Evolutionary conservation across 2,113 vertebrate genomes (phyloP).

Genomic region (Euleptes europaea): DNA sequence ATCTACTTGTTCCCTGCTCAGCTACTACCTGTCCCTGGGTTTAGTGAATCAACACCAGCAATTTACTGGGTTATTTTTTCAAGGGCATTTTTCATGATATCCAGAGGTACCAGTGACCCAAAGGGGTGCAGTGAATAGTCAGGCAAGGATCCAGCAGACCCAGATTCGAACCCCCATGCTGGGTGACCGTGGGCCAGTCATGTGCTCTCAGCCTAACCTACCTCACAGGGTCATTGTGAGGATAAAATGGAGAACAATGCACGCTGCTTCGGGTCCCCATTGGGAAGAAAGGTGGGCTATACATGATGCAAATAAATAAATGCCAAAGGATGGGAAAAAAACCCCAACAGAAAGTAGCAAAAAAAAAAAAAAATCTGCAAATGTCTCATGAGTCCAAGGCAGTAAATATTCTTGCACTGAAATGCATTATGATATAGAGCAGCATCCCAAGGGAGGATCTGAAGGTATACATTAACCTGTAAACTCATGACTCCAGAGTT

Average conservation of each 20-base stretch:
- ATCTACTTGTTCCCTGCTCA: neutral
- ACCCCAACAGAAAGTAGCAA: neutral
- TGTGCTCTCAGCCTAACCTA: too few species aligned
- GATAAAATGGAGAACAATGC: too few species aligned
- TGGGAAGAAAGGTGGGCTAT: too few species aligned
- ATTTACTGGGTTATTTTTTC: neutral
- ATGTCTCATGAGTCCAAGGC: neutral
- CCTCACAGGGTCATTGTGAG: too few species aligned
- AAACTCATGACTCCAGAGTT: neutral
- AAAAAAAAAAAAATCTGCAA: neutral
- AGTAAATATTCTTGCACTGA: neutral
- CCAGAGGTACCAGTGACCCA: neutral
- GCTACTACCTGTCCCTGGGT: neutral
- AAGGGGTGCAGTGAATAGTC: too few species aligned
- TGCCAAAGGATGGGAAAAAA: neutral
- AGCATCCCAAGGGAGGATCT: neutral
- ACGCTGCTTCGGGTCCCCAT: too few species aligned
- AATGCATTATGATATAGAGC: neutral
- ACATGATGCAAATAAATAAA: too few species aligned
- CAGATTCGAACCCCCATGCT: too few species aligned
- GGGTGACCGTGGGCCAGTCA: too few species aligned
- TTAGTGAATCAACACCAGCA: neutral
- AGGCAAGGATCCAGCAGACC: too few species aligned
- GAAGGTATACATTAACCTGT: neutral
- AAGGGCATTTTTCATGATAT: neutral